Base-by-base conservation (phyloP, 1,140 invertebrate genomes). In the Metaphire vulgaris region DNA sequence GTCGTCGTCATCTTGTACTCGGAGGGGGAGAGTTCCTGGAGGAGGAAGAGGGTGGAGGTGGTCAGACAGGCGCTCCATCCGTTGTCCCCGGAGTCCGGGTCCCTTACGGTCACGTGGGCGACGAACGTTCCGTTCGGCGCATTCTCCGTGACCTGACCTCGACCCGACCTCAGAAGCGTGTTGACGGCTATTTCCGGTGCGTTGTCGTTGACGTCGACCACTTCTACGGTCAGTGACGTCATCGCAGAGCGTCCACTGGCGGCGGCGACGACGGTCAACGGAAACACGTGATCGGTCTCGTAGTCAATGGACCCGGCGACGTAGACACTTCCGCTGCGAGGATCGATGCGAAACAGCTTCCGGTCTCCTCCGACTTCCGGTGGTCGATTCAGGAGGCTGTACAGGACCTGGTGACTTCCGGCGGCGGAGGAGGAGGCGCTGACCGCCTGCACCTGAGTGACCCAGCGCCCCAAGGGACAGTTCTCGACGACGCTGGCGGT, bases 401-500 rank as follows among this genome's bases (percentile, higher is more conserved):
- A 96, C 0, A 87, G 81, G 1, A 97, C 87, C 31, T 89, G 90
- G 0, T 92, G 91, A 82, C 94, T 93, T 15, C 89, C 90, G 26
- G 88, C 86, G 56, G 90, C 84, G 83, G 97, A 95, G 0, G 87
- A 88, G 26, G 88, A 86, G 56, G 90, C 84, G 83, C 97, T 95
- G 0, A 87, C 88, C 21, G 96, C 91, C 72, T 91, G 89, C 21
- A 96, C 91, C 0, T 97, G 86, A 0, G 89, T 90, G 21, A 88
- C 89, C 0, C 91, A 56, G 41, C 41, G 41, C 2, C 21, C 92
- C 15, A 91, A 88, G 31, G 89, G 84, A 0, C 90, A 87, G 75
- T 90, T 89, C 87, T 97, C 95, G 76, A 90, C 92, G 0, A 97
- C 80, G 15, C 79, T 84, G 0, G 92, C 88, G 81, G 91, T 89